Evolutionary conservation across 2,797 vertebrate species (phyloP), one percentile per base, ranked within the genome.

Genomic region (Anableps anableps): DNA sequence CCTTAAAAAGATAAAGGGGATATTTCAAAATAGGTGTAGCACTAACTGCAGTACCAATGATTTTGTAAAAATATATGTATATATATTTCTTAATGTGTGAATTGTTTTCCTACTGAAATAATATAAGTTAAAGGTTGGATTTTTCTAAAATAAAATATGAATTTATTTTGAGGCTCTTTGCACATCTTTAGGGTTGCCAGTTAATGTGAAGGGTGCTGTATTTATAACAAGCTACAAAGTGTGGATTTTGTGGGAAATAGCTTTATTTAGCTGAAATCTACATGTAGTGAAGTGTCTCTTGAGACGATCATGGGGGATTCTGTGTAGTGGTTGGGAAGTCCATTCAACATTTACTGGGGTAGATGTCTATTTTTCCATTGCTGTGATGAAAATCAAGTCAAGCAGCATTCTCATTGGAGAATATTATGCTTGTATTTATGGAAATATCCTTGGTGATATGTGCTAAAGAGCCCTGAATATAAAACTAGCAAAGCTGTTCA

Each of bases 341-440:
- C 47, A 72, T 45, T 50, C 45, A 73, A 34, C 47, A 23, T 21
- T 50, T 34, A 73, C n/a, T 10, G 31, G 31, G 9, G 34, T 38
- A 21, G 8, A 2, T 41, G 64, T 36, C 31, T 23, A 23, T 51
- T 36, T 38, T 36, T 13, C n/a, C 17, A 31, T 31, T 21, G 29
- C 17, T 34, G 45, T 34, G 16, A 70, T 13, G 11, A 2, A 3
- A 26, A n/a, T 43, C 38, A 70, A 43, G 64, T 80, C 34, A 81
- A 70, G 38, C 17, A 23, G 55, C 75, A 36, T 76, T 2, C 72
- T 79, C 51, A n/a, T n/a, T 68, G 51, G 62, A 71, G 48, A 84
- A 75, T 84, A 86, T 85, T 86, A 74, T 72, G 75, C 79, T 47
- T 74, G 70, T 73, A 50, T 74, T 55, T 68, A 75, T 83, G 78